Percentiles rank a stretch among this genome's conserved stretches.
Evolutionary conservation across 2,113 vertebrate genomes (phyloP).

Genomic region (Micronycteris hirsuta): DNA sequence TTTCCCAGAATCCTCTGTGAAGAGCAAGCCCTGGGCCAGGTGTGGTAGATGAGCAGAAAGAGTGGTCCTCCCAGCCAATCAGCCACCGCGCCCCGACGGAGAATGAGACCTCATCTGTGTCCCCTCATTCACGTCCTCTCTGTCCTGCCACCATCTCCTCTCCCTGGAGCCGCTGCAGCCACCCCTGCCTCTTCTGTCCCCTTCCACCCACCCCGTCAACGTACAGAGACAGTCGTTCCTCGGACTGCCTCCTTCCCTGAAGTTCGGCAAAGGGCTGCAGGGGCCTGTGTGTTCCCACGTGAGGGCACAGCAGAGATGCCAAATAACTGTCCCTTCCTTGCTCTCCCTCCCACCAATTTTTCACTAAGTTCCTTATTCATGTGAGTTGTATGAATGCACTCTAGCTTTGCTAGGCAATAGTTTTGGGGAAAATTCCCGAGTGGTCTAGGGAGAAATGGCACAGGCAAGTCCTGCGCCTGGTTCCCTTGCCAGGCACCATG

Average conservation of each 20-base stretch:
- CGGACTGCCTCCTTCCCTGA: background rate
- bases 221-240: background rate
- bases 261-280: rapidly evolving
- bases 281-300: rapidly evolving
- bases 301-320: background rate
- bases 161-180: too few species aligned
- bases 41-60: background rate
- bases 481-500: background rate
- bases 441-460: background rate
- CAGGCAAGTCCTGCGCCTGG: rapidly evolving
- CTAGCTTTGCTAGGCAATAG: background rate
- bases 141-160: background rate
- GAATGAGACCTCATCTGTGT: rapidly evolving
- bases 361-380: background rate
- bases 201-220: background rate
- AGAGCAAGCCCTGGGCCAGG: background rate
- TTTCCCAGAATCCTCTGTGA: background rate
- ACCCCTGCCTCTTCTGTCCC: background rate
- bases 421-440: background rate
- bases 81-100: background rate
- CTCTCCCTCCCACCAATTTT: background rate
- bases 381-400: background rate
- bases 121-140: too few species aligned
- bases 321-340: background rate
- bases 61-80: background rate